Evolutionary conservation across 2,888 invertebrate species (phyloP), one percentile per base, ranked within the genome.

Genomic region (Orthosia gracilis): DNA sequence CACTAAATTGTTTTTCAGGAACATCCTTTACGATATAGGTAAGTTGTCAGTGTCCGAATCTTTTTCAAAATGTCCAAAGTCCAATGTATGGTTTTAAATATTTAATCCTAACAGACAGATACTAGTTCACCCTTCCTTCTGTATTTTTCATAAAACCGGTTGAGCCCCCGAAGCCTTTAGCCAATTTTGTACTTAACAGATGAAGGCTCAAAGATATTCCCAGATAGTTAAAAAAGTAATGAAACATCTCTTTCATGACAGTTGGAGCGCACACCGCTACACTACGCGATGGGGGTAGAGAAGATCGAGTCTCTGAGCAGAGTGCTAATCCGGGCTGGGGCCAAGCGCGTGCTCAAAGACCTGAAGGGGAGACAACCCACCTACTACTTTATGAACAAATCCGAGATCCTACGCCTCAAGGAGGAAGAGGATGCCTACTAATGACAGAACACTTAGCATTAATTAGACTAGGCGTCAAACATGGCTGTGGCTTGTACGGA

Each of bases 331-430:
- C 97, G 98, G 88, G 97, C 98, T 15, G 99, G 99, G 50, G 98
- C 99, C 57, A 98, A 98, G 91, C 97, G 99, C 76, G 98, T 98
- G 0, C 96, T 97, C 5, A 98, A 99, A 92, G 99, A 99, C 95
- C 96, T 99, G 90, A 98, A 98, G 95, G 98, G 98, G 73, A 97
- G 99, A 61, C 98, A 98, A 89, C 98, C 99, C 1, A 98, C 98
- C 54, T 99, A 98, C 94, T 99, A 99, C 94, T 99, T 98, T 92
- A 98, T 99, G 97, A 98, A 99, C 93, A 98, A 98, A 93, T 98
- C 98, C 0, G 99, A 99, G 85, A 98, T 99, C 88, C 94, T 98
- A 79, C 97, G 98, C 80, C 97, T 99, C 59, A 98, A 98, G 91
- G 98, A 98, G 89, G 98, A 99, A 92, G 98, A 99, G 89, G 97